Percentiles rank a stretch among this genome's conserved stretches.
These are phyloP conservation scores for Elysia chlorotica DNA, from an alignment of 1,140 invertebrate species.

Conservation along the genomic window DNA sequence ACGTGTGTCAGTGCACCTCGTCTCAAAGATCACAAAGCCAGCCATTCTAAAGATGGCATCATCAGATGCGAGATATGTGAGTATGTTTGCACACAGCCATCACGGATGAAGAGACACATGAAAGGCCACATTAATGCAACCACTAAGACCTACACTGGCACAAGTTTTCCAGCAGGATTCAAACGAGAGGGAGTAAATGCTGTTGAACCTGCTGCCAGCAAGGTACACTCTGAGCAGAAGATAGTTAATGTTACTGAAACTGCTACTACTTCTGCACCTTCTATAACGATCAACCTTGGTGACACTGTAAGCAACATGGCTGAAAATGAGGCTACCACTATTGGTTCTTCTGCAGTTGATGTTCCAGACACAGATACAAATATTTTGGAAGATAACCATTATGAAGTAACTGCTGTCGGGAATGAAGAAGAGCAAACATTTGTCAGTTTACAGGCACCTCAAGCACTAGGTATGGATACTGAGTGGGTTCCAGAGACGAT, in stretches of 20 bases:
- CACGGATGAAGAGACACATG: conserved; percentile 9
- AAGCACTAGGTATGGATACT: conserved; percentile 4
- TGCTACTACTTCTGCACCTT: too few relatives aligned
- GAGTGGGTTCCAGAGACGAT: conserved; percentile 9
- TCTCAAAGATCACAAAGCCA: conserved; percentile 9
- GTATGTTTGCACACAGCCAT: conserved; percentile 10
- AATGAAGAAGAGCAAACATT: background rate
- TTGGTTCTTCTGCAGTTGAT: too few relatives aligned
- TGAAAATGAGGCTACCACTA: too few relatives aligned
- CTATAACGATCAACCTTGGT: too few relatives aligned
- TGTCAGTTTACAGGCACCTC: background rate
- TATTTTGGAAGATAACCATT: too few relatives aligned
- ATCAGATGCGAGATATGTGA: conserved; percentile 2
- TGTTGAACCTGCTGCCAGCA: too few relatives aligned
- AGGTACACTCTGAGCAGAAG: too few relatives aligned
- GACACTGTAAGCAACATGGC: too few relatives aligned
- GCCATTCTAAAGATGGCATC: background rate
- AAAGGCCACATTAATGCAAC: background rate
- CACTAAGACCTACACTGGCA: conserved; percentile 9
- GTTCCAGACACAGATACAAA: too few relatives aligned
- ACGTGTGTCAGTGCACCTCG: conserved; percentile 1
- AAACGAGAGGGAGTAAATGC: too few relatives aligned
- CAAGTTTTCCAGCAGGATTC: background rate
- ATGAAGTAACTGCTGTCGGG: background rate
- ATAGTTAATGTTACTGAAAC: too few relatives aligned